Evolutionary conservation across 2,888 invertebrate species (phyloP).

Genomic region (Embidobia sp.): DNA sequence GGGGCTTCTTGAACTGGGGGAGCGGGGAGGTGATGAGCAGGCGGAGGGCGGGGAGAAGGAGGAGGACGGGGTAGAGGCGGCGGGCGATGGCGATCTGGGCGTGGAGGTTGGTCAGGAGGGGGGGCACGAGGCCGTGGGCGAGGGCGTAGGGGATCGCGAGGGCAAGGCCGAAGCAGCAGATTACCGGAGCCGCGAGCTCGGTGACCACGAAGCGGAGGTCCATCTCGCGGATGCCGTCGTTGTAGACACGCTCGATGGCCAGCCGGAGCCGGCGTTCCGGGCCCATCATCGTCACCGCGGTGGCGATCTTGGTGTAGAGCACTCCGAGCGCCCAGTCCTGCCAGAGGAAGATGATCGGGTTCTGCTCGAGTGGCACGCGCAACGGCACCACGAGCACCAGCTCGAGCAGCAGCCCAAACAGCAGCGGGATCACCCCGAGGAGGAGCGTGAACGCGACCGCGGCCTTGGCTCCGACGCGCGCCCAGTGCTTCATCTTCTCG

Average conservation of each 20-base stretch:
- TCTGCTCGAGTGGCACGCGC: conserved; percentile 94
- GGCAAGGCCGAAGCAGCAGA: conserved; percentile 93
- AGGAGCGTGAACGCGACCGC: conserved; percentile 89
- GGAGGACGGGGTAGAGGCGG: conserved; percentile 93
- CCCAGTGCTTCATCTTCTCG: conserved; percentile 88
- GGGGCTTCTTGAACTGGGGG: conserved; percentile 95
- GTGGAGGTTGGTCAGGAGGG: conserved; percentile 85
- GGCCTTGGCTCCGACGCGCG: conserved; percentile 87
- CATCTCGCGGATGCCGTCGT: conserved; percentile 96
- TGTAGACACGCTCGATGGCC: conserved; percentile 95
- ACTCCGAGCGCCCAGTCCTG: conserved; percentile 99
- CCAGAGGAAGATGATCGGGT: conserved; percentile 93
- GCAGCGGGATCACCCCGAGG: conserved; percentile 93
- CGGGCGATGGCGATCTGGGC: conserved; percentile 90
- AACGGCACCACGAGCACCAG: conserved; percentile 95
- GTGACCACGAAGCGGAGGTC: conserved; percentile 92
- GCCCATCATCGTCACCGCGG: conserved; percentile 98
- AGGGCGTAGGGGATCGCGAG: conserved; percentile 96
- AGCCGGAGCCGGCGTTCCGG: conserved; percentile 97
- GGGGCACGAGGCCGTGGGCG: conserved; percentile 89
- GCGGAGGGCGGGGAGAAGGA: conserved; percentile 87
- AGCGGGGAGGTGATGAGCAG: conserved; percentile 92
- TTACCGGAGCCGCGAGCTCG: conserved; percentile 94
- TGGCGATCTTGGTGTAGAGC: conserved; percentile 97
- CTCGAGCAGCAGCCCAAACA: conserved; percentile 96